Evolutionary conservation across 2,113 vertebrate species (phyloP).

Genomic region (Plectropomus leopardus): DNA sequence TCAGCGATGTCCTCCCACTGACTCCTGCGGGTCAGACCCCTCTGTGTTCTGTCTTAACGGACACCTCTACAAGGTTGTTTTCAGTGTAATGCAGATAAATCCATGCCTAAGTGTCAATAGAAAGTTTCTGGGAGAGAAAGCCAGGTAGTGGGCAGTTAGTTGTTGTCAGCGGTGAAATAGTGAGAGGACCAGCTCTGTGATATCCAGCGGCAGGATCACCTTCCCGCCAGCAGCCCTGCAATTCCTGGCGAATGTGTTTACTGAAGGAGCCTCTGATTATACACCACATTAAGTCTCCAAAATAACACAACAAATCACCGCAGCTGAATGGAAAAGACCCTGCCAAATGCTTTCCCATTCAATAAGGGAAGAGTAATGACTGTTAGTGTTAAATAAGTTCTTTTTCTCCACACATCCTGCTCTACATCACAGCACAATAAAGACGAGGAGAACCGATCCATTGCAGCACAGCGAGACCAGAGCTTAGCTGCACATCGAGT

Average conservation of each 20-base stretch:
- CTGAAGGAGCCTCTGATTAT: conserved; percentile 76
- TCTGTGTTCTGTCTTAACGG: conserved; percentile 62
- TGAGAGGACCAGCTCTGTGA: conserved; percentile 6
- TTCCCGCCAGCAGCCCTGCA: conserved; percentile 36
- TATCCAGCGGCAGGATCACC: conserved; percentile 24
- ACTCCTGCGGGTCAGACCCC: conserved; percentile 60
- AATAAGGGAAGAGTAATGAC: conserved; percentile 72
- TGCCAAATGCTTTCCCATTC: conserved; percentile 71
- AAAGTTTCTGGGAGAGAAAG: conserved; percentile 56
- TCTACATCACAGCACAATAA: conserved; percentile 47
- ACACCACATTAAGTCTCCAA: conserved; percentile 76
- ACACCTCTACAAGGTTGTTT: conserved; percentile 63
- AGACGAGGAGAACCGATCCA: conserved; percentile 13
- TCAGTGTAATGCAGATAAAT: conserved; percentile 63
- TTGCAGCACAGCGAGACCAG: neutral
- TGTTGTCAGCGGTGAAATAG: conserved; percentile 53
- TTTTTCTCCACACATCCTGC: conserved; percentile 35
- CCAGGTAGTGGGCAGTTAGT: conserved; percentile 33
- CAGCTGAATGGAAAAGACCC: conserved; percentile 56
- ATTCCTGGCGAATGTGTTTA: conserved; percentile 72
- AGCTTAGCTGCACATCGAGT: neutral
- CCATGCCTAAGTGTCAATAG: conserved; percentile 56
- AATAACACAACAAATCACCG: conserved; percentile 81
- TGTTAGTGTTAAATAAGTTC: conserved; percentile 59
- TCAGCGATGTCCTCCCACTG: conserved; percentile 63